Conservation (phyloP, 2,797 vertebrate genomes). For the Crenuchus spilurus region DNA sequence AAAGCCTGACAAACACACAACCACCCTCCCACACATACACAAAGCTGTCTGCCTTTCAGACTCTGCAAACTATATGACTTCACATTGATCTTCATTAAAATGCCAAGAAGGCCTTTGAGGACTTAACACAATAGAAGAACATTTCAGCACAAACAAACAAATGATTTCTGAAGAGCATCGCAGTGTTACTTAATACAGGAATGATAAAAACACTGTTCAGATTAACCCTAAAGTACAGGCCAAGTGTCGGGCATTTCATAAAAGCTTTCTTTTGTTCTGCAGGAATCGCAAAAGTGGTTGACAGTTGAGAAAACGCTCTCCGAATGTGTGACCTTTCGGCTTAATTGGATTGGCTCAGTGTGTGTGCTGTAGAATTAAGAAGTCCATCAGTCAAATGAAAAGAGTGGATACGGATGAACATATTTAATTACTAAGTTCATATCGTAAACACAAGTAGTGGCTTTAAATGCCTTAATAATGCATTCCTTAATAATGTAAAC, state of each 20-base stretch:
- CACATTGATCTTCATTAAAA: conserved; percentile 35
- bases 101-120: conserved; percentile 11
- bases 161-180: conserved; percentile 3
- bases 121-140: not conserved
- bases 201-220: conserved; percentile 16
- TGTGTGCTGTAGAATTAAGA: not conserved
- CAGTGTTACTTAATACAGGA: not conserved
- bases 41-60: conserved; percentile 4
- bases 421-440: not conserved
- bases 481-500: not conserved
- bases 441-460: not conserved
- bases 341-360: conserved; percentile 22
- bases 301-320: conserved; percentile 3
- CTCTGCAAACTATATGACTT: conserved; percentile 3
- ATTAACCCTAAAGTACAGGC: not conserved
- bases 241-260: not conserved
- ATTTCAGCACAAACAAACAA: not conserved
- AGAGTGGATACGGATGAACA: not conserved
- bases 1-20: conserved; percentile 12
- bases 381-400: conserved; percentile 5
- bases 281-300: not conserved
- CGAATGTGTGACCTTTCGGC: conserved; percentile 18
- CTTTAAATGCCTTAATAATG: not conserved
- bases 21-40: not conserved
- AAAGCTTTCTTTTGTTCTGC: conserved; percentile 1